phyloP scores from a whole-genome alignment of 2,113 vertebrate species.

The Malaclemys terrapin region DNA sequence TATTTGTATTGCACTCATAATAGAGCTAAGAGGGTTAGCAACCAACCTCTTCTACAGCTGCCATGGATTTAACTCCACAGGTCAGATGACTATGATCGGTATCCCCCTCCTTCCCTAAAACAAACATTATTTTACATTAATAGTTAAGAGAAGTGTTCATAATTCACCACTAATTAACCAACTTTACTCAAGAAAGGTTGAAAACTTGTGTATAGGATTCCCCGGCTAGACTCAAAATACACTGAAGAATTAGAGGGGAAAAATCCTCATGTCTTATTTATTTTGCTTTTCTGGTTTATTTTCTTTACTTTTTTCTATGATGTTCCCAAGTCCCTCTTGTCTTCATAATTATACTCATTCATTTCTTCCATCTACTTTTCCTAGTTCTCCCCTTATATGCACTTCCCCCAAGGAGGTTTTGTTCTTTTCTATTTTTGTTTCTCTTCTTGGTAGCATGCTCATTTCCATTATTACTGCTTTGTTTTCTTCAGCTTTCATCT shows the following conservation, averaged over 20 bases:
- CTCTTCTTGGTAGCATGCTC: neutral
- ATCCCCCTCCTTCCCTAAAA: neutral
- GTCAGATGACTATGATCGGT: neutral
- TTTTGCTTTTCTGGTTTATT: neutral
- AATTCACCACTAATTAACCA: neutral
- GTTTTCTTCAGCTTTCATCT: neutral
- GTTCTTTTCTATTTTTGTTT: neutral
- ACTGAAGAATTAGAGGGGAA: neutral
- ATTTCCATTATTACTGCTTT: neutral
- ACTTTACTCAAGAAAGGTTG: neutral
- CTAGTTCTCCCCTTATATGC: neutral
- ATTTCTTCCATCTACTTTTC: neutral
- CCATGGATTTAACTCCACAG: neutral
- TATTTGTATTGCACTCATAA: neutral
- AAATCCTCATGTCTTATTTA: neutral
- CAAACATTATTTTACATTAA: neutral
- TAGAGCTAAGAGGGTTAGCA: neutral
- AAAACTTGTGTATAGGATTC: neutral
- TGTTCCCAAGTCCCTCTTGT: neutral
- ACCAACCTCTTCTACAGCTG: neutral
- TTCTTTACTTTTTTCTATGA: neutral
- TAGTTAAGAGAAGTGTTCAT: neutral
- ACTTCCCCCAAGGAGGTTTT: neutral
- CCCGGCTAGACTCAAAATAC: neutral
- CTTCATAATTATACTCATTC: neutral